Evolutionary conservation across 2,888 invertebrate genomes (phyloP).

Genomic region (Pelosia muscerda): DNA sequence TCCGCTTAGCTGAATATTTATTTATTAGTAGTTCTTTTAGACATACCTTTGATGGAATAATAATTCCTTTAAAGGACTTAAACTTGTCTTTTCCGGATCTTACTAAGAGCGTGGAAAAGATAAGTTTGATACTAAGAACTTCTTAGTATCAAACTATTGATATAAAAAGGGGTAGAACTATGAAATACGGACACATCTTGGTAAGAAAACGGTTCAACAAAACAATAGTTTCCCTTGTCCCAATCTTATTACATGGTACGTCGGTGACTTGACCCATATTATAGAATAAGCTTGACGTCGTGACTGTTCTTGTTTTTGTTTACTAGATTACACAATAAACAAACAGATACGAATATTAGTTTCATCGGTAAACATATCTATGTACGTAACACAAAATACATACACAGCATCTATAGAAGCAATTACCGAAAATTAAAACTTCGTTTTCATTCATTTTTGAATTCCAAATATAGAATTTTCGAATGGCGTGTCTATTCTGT

Average conservation of each 20-base stretch:
- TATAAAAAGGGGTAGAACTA: background rate
- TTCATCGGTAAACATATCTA: background rate
- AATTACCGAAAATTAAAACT: no score
- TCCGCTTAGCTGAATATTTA: background rate
- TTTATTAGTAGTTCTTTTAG: background rate
- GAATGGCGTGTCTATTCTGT: no score
- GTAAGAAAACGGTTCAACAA: constrained; percentile 18
- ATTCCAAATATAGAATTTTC: no score
- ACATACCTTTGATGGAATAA: background rate
- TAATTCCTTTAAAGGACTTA: no score
- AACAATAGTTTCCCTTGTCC: constrained; percentile 10
- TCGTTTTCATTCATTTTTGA: no score
- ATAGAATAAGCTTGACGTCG: constrained; percentile 20
- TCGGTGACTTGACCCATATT: constrained; percentile 22
- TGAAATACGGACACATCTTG: background rate
- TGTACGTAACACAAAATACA: background rate
- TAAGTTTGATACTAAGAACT: no score
- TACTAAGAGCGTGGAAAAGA: no score
- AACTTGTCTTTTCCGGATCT: no score
- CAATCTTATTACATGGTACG: constrained; percentile 15
- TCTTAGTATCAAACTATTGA: no score
- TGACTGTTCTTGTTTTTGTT: constrained; percentile 15
- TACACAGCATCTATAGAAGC: no score
- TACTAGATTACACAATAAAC: constrained; percentile 5
- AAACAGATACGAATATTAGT: no score